Percentiles rank a stretch among this genome's conserved stretches.
Evolutionary conservation across 2,888 invertebrate genomes (phyloP).

Genomic region (Tillus elongatus): DNA sequence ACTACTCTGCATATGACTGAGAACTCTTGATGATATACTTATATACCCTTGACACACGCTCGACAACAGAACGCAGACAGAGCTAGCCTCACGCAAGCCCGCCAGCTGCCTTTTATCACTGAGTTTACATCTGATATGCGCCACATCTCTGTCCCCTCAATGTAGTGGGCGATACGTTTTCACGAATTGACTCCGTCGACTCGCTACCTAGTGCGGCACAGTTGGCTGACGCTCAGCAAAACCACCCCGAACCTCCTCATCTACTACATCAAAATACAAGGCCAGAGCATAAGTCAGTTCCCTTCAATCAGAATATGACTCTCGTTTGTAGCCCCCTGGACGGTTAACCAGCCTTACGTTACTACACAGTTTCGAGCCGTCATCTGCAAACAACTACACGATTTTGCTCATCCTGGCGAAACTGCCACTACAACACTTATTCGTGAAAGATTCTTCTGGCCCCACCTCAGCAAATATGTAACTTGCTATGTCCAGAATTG

Average conservation of each 20-base stretch:
- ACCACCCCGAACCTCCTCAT: slow-evolving; percentile 1
- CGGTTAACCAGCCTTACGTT: background rate
- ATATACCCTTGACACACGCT: slow-evolving; percentile 2
- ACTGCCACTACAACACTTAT: background rate
- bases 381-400: background rate
- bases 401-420: background rate
- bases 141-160: slow-evolving; percentile 4
- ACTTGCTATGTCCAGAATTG: background rate
- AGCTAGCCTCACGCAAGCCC: slow-evolving; percentile 7
- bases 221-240: background rate
- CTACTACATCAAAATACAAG: background rate
- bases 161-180: slow-evolving; percentile 9
- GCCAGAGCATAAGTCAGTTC: background rate
- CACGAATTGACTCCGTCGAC: background rate
- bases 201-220: background rate
- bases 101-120: slow-evolving; percentile 8
- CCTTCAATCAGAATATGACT: background rate
- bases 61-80: slow-evolving; percentile 6
- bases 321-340: background rate
- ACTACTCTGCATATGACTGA: slow-evolving; percentile 5
- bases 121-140: slow-evolving; percentile 7
- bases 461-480: background rate
- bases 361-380: background rate
- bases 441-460: slow-evolving; percentile 1
- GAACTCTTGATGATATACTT: slow-evolving; percentile 1